phyloP scores from a whole-genome alignment of 2,888 invertebrate species.

The Ectemnius cavifrons region DNA sequence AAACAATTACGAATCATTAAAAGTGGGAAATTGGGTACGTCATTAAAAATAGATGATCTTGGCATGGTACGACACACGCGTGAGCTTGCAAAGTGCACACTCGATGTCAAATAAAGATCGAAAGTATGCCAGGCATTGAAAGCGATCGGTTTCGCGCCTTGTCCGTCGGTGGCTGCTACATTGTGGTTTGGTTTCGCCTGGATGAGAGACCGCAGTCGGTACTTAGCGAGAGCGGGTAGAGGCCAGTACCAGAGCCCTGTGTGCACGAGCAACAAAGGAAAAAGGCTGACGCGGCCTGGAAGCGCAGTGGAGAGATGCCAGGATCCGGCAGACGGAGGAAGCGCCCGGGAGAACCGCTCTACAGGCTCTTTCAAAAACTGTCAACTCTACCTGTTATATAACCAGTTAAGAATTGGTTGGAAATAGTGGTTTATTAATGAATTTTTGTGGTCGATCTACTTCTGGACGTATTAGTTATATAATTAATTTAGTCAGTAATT shows the following conservation, averaged over 20 bases:
- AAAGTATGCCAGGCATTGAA: constrained; percentile 25
- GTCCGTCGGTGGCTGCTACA: constrained; percentile 52
- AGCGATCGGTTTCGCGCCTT: constrained; percentile 49
- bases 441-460: no score
- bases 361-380: no score
- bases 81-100: no score
- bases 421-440: no score
- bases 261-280: constrained; percentile 49
- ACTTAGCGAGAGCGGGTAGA: constrained; percentile 47
- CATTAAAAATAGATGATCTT: no score
- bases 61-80: no score
- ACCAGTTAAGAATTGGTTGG: no score
- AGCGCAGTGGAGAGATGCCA: constrained; percentile 27
- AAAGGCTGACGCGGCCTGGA: constrained; percentile 30
- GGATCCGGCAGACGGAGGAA: constrained; percentile 31
- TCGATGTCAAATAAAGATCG: constrained; percentile 16
- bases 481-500: no score
- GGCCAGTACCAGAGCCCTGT: constrained; percentile 10
- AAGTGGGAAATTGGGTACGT: no score
- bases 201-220: constrained; percentile 32
- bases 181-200: constrained; percentile 50
- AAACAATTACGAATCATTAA: no score
- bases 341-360: background rate
- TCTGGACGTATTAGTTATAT: no score
- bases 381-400: no score